Evolutionary conservation across 2,888 invertebrate species (phyloP), one percentile per base, ranked within the genome.

Genomic region (Caradrina clavipalpis): DNA sequence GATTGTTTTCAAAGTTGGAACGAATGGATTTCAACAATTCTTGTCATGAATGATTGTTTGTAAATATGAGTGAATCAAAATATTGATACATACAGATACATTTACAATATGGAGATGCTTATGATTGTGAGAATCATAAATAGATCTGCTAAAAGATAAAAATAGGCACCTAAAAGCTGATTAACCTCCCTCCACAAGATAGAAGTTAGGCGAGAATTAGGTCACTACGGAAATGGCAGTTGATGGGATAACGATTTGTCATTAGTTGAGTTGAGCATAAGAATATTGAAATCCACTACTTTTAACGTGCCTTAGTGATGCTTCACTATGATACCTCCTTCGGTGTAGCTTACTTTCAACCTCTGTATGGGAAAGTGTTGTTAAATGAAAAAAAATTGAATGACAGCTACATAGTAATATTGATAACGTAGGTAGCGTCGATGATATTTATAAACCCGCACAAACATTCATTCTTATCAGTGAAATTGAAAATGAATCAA

Each of bases 401-500:
- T 75, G 31, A 19, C n/a, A 42, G 3, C 11, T 42, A 26, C 10
- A 26, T 15, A 19, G 19, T 47, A 39, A 21, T 39, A 51, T 47
- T 71, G 72, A 78, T 61, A 78, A 71, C 35, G 22, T 60, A 51
- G 22, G 22, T 51, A 39, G 17, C 60, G 66, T 63, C 58, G 49
- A 65, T 63, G 71, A 57, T 77, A 51, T 45, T 45, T 45, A 45
- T 64, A 62, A 69, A 31, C 53, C 56, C 60, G 11, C 22, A 60
- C 58, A 69, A 80, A 80, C 54, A 75, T 73, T 68, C 35, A 0
- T 15, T 57, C 39, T 60, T 85, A 85, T 81, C 79, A 58, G 56
- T 74, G 55, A 75, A 71, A 75, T 83, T 76, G 73, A 70, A 76
- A 74, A 68, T 78, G 68, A 71, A 72, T 81, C 74, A 78, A 76